Evolutionary conservation across 2,797 vertebrate genomes (phyloP).

Genomic region (Loriculus beryllinus): DNA sequence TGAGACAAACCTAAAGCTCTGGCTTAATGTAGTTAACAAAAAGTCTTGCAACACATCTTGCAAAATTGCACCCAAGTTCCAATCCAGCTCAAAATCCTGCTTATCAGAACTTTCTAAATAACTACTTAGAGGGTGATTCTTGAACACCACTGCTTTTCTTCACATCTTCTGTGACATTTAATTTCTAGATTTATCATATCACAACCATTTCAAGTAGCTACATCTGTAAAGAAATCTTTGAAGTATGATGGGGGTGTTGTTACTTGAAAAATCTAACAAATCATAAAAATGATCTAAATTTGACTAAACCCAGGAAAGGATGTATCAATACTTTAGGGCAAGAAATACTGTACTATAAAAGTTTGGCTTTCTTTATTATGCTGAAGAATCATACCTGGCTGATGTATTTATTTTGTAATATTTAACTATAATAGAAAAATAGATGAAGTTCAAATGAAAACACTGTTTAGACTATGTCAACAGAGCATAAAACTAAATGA

Average conservation of each 20-base stretch:
- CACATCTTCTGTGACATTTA: not conserved
- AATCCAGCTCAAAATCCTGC: not conserved
- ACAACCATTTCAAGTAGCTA: not conserved
- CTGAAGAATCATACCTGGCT: not conserved
- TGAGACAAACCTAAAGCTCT: not conserved
- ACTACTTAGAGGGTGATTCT: not conserved
- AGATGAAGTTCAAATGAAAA: slow-evolving; percentile 39
- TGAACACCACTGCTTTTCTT: not conserved
- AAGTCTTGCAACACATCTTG: not conserved
- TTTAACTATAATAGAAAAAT: slow-evolving; percentile 53
- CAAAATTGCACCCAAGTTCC: not conserved
- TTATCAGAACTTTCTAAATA: not conserved
- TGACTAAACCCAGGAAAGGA: not conserved
- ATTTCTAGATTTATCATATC: not conserved
- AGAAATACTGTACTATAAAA: not conserved
- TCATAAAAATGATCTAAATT: not conserved
- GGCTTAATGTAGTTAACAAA: not conserved
- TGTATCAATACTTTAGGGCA: not conserved
- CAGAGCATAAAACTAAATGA: slow-evolving; percentile 55
- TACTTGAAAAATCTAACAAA: not conserved
- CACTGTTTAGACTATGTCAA: slow-evolving; percentile 32
- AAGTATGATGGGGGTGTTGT: not conserved
- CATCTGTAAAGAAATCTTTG: not conserved
- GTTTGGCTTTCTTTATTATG: not conserved
- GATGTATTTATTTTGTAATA: slow-evolving; percentile 23